phyloP scores from a whole-genome alignment of 1,140 invertebrate genomes.

The Neocloeon triangulifer region DNA sequence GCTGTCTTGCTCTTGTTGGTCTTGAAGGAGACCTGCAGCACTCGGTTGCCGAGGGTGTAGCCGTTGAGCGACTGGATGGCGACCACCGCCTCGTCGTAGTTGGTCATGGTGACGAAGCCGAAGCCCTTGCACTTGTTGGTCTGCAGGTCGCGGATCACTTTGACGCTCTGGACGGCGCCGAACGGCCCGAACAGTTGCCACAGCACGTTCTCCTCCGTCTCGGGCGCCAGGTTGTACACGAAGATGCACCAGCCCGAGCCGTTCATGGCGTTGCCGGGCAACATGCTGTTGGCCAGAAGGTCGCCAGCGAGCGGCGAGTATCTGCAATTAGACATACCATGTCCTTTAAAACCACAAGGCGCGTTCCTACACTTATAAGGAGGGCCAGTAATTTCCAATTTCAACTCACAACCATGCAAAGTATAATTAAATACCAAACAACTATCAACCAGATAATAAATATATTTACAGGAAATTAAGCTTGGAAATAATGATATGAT shows the following conservation, averaged over 20 bases:
- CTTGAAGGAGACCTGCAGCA: conserved; percentile 97
- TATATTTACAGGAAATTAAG: conserved; percentile 6
- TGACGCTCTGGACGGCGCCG: conserved; percentile 94
- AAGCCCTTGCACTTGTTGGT: conserved; percentile 99
- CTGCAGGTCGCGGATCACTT: conserved; percentile 90
- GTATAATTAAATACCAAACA: no score
- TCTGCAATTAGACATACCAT: no score
- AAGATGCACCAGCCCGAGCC: conserved; percentile 94
- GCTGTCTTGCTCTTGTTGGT: conserved; percentile 80
- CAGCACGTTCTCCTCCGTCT: conserved; percentile 93
- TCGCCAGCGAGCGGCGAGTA: conserved; percentile 89
- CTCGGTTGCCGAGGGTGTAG: conserved; percentile 88
- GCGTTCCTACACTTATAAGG: no score
- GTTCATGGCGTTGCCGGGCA: conserved; percentile 58
- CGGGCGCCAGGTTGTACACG: conserved; percentile 94
- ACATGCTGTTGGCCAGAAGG: conserved; percentile 65
- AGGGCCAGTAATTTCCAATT: no score
- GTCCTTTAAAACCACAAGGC: no score
- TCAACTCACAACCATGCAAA: no score
- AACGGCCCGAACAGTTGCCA: conserved; percentile 99
- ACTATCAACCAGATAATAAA: conserved; percentile 14
- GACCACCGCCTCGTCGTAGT: conserved; percentile 93
- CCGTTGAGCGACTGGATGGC: conserved; percentile 96
- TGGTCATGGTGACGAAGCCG: conserved; percentile 99
- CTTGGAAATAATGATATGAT: no score